phyloP scores from a whole-genome alignment of 2,113 vertebrate species.

The Sinocyclocheilus rhinocerous region DNA sequence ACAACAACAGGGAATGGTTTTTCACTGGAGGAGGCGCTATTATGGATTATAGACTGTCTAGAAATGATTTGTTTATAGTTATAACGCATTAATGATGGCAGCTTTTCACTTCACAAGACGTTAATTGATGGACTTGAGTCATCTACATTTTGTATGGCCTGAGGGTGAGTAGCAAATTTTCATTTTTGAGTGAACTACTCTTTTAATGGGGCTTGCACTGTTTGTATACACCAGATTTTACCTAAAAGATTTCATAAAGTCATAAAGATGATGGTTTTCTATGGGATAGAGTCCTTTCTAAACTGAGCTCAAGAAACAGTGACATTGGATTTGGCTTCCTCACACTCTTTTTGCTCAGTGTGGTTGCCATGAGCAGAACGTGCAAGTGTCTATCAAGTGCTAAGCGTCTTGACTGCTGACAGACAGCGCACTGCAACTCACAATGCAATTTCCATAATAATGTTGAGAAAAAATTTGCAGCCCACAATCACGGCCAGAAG shows the following conservation, averaged over 20 bases:
- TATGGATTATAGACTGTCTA: no score
- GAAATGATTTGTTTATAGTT: no score
- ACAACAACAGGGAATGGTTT: no score
- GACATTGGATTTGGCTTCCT: background rate
- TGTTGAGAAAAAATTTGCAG: background rate
- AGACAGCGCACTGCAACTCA: background rate
- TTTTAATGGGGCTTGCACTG: background rate
- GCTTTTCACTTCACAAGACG: no score
- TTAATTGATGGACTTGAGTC: no score
- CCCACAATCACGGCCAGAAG: background rate
- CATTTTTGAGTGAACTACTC: background rate
- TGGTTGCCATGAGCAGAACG: background rate
- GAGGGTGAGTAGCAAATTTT: no score
- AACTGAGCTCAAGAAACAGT: background rate
- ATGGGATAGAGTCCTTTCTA: background rate
- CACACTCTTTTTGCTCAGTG: background rate
- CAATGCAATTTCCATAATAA: constrained; percentile 9
- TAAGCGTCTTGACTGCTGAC: background rate
- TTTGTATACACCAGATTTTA: background rate
- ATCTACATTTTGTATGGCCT: no score
- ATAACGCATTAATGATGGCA: no score
- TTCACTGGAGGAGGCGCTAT: no score
- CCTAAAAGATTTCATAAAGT: background rate
- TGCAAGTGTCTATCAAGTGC: background rate
- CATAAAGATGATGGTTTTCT: background rate